Evolutionary conservation across 2,797 vertebrate genomes (phyloP).

Genomic region (Enteromius unitaeniatus): DNA sequence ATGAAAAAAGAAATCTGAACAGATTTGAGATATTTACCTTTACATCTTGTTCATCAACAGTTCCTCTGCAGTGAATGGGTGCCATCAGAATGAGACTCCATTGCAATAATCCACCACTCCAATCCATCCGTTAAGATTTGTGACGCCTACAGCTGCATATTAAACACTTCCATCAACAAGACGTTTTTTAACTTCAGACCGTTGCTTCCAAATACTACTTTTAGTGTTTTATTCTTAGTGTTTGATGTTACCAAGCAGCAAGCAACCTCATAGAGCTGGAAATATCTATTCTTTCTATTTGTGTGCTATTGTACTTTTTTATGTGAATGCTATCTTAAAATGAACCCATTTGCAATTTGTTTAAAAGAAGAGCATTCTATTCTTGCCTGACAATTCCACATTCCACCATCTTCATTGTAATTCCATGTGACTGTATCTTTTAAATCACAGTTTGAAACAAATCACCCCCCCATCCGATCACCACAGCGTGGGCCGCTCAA

Average conservation of each 20-base stretch:
- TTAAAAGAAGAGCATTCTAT: conserved; percentile 3
- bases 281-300: background rate
- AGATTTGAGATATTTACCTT: background rate
- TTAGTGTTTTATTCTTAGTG: background rate
- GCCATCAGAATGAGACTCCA: background rate
- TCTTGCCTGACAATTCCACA: conserved; percentile 62
- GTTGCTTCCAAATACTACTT: background rate
- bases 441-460: conserved; percentile 61
- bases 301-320: background rate
- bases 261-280: background rate
- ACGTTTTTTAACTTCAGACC: background rate
- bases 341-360: conserved; percentile 62
- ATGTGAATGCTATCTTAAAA: conserved; percentile 59
- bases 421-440: conserved; percentile 71
- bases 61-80: background rate
- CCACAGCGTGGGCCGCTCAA: conserved; percentile 64
- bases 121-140: background rate
- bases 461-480: conserved; percentile 53
- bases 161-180: background rate
- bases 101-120: background rate
- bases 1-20: background rate
- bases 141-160: background rate
- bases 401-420: conserved; percentile 69
- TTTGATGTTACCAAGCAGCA: background rate
- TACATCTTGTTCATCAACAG: background rate